Conservation (phyloP, 64 coral and sea anemone genomes). For the Dendronephthya gigantea region DNA sequence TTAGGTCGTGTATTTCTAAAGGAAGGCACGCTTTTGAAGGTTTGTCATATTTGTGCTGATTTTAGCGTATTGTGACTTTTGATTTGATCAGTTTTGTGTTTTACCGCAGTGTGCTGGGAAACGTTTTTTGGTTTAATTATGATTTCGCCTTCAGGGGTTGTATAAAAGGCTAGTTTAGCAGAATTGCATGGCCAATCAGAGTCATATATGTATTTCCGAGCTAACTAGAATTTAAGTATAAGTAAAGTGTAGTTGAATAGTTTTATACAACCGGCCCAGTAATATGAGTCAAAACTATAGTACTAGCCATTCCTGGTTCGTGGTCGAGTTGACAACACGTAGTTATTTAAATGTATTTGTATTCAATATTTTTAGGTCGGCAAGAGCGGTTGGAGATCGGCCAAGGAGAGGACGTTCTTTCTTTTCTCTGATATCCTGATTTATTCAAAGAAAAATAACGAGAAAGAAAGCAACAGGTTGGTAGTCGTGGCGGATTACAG, state of each 20-base stretch:
- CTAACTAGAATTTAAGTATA: too few species aligned
- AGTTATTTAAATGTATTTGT: not conserved
- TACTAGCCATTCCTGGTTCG: too few species aligned
- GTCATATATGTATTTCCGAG: too few species aligned
- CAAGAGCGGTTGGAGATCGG: constrained; percentile 47
- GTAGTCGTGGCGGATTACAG: not conserved
- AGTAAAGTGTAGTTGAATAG: too few species aligned
- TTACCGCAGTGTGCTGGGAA: too few species aligned
- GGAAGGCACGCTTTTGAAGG: constrained; percentile 88
- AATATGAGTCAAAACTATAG: too few species aligned
- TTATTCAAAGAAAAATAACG: constrained; percentile 79
- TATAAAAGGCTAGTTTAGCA: too few species aligned
- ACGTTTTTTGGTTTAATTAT: too few species aligned
- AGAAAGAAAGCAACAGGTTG: constrained; percentile 51
- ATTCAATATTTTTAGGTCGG: constrained; percentile 54
- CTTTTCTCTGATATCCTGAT: constrained; percentile 98
- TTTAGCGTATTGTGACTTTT: not conserved
- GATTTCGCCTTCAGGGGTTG: too few species aligned
- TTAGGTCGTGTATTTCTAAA: constrained; percentile 85
- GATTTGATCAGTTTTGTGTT: not conserved
- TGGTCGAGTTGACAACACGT: too few species aligned
- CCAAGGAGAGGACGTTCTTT: constrained; percentile 89
- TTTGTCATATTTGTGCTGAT: constrained; percentile 6
- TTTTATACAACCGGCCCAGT: too few species aligned
- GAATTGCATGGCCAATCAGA: too few species aligned